Evolutionary conservation across 2,888 invertebrate species (phyloP), one percentile per base, ranked within the genome.

Genomic region (Synergus itoensis): DNA sequence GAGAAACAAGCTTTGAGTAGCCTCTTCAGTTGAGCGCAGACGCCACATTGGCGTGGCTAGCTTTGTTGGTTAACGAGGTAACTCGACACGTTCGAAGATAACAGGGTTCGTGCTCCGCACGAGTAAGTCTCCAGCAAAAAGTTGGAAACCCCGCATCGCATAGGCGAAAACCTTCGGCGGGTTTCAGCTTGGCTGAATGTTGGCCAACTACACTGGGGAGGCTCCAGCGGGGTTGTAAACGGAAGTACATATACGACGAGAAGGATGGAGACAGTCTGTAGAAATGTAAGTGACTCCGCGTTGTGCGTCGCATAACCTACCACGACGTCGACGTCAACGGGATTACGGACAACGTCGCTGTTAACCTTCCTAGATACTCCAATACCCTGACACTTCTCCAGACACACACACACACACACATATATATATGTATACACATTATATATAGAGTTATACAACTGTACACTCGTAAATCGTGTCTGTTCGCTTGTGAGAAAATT

Each of bases 11-110:
- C 45, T 1, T 57, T 28, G 21, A 28, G 28, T 8, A 28, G 45
- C 14, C 8, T 28, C 69, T 48, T 36, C 28, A 91, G 89, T 91
- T 89, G 87, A 83, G 83, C 80, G 75, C 79, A 80, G 75, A 79
- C 43, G 41, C 63, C 76, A 78, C 63, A 79, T 81, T 82, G 82
- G 81, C 79, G 83, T 78, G 83, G 80, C 79, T 80, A 86, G 86
- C 86, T 90, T 91, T 89, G 91, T 89, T 87, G 88, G 89, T 90
- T 91, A 91, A 91, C 90, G 90, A 91, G 90, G 89, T 91, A 91
- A 91, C 90, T 90, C 90, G 90, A 90, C 90, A 89, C 90, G 90
- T 89, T 88, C 89, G 87, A 88, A 89, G 90, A 91, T 90, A 91
- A 90, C 89, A 88, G 90, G 87, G 87, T 87, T 90, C 90, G 90